Evolutionary conservation across 2,888 invertebrate genomes (phyloP).

Genomic region (Tineola bisselliella): DNA sequence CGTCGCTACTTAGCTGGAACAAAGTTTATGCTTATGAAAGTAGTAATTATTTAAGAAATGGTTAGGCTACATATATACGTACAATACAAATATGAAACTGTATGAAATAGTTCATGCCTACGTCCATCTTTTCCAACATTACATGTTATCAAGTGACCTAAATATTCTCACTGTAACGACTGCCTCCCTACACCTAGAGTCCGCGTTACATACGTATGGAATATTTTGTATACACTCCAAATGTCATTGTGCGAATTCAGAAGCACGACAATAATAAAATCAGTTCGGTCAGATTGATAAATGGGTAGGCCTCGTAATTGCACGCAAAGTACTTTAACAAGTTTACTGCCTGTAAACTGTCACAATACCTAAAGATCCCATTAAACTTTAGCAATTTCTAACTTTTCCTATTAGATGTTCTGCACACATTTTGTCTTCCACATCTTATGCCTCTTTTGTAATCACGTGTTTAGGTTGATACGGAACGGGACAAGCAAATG

Average conservation of each 20-base stretch:
- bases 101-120: no score
- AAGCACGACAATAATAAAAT: not conserved
- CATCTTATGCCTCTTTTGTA: constrained; percentile 15
- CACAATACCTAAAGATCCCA: constrained; percentile 57
- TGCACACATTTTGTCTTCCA: constrained; percentile 36
- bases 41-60: no score
- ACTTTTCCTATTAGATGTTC: constrained; percentile 55
- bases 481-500: constrained; percentile 14
- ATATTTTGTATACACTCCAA: no score
- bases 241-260: not conserved
- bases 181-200: no score
- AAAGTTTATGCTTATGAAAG: no score
- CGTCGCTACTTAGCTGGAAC: no score
- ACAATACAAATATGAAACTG: no score
- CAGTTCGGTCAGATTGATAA: constrained; percentile 8
- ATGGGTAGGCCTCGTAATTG: constrained; percentile 26
- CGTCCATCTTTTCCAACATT: no score
- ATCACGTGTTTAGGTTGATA: constrained; percentile 15
- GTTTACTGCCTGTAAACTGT: constrained; percentile 46
- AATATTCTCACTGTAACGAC: no score
- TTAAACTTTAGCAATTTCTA: constrained; percentile 58
- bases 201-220: no score
- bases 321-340: constrained; percentile 40
- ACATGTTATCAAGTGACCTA: no score
- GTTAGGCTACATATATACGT: no score